These are phyloP conservation scores for Pinctada fucata DNA, from an alignment of 2,888 invertebrate genomes.

Conservation along the genomic window DNA sequence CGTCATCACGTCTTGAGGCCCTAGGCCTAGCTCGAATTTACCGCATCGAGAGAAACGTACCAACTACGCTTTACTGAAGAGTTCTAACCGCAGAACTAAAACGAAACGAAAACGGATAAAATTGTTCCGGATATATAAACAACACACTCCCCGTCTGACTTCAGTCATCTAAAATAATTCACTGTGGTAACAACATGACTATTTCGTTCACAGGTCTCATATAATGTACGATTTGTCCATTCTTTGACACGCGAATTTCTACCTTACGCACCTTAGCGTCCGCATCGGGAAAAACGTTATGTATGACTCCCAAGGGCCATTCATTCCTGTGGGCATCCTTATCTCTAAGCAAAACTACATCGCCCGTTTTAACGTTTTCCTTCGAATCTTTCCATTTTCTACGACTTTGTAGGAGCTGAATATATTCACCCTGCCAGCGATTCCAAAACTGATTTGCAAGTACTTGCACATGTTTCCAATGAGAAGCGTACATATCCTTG, in stretches of 20 bases:
- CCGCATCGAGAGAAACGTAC: too few species aligned
- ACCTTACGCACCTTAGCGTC: constrained; percentile 26
- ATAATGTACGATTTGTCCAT: constrained; percentile 12
- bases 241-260: not conserved
- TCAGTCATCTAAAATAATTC: not conserved
- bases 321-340: constrained; percentile 26
- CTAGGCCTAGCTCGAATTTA: too few species aligned
- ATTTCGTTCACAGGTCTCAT: constrained; percentile 13
- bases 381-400: constrained; percentile 30
- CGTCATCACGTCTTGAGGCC: too few species aligned
- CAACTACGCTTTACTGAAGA: too few species aligned
- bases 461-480: constrained; percentile 41
- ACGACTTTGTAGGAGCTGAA: constrained; percentile 34
- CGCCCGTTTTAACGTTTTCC: constrained; percentile 23
- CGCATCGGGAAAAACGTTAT: constrained; percentile 25
- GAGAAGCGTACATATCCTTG: constrained; percentile 28
- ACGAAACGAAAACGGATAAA: too few species aligned
- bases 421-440: constrained; percentile 38
- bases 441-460: constrained; percentile 42
- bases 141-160: constrained; percentile 20
- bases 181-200: not conserved
- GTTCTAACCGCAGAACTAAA: too few species aligned
- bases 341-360: constrained; percentile 42
- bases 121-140: too few species aligned
- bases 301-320: constrained; percentile 39